Base-by-base conservation (phyloP, 2,113 vertebrate genomes). In the Narcine bancroftii region DNA sequence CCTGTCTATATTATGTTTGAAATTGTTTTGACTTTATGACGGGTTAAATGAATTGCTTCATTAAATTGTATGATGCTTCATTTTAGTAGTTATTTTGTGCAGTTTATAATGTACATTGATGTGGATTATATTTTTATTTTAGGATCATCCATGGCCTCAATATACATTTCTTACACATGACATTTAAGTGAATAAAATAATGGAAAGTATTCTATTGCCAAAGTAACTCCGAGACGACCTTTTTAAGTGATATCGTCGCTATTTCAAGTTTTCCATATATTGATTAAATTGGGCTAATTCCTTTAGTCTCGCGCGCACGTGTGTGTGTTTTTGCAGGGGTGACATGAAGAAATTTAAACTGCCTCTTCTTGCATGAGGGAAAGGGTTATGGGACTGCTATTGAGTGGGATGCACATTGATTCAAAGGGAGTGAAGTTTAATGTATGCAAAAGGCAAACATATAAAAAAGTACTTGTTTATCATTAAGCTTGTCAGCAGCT, bases 1-100 rank as follows among this genome's bases (percentile, higher is more conserved):
- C 26, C 87, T 45, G 24, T 69, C 63, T 91, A 13, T 89, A n/a
- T 69, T 42, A 15, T 91, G 87, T 87, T 87, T 87, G 81, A 87
- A 87, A 87, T 56, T 60, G 81, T 91, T 91, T 91, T 69, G 87
- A 66, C 63, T 91, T 91, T 91, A 42, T 69, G 69, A 69, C 63
- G 45, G 87, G 63, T 66, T 91, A 45, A 91, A 66, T 91, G 39
- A 69, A 91, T 65, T 19, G 53, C 81, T 87, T 87, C 33, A 87
- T 87, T 87, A 85, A 85, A 85, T 85, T 36, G 50, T 60, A 85
- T 56, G 33, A 36, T 63, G 53, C 50, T 87, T 36, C n/a, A 87
- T 87, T 87, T 87, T 60, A 36, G 53, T 56, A 60, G 29, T 81
- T 53, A 33, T 63, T 87, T 36, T 87, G 81, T 63, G n/a, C 53